Conservation (phyloP, 1,140 invertebrate species). For the Drosophila athabasca region DNA sequence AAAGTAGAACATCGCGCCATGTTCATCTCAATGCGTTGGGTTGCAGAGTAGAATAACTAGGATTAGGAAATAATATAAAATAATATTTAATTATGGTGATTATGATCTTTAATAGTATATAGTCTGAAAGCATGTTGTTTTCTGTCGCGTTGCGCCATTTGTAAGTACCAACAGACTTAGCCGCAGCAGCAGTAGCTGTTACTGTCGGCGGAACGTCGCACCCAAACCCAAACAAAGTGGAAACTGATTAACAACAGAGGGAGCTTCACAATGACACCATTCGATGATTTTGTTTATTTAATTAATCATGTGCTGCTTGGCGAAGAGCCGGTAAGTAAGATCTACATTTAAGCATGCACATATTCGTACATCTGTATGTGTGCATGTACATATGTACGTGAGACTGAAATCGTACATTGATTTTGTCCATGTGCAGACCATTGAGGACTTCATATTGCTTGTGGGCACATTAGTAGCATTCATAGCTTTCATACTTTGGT, state of each 20-base stretch:
- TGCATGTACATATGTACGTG: neutral
- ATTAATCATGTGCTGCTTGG: slow-evolving; percentile 86
- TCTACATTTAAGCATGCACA: slow-evolving; percentile 1
- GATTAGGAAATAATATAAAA: too few relatives aligned
- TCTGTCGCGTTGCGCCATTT: slow-evolving; percentile 9
- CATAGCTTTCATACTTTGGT: slow-evolving; percentile 87
- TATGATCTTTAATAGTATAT: too few relatives aligned
- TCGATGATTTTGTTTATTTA: slow-evolving; percentile 86
- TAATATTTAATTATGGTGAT: too few relatives aligned
- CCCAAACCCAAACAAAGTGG: slow-evolving; percentile 17
- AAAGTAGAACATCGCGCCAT: too few relatives aligned
- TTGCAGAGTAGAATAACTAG: too few relatives aligned
- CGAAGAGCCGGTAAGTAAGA: slow-evolving; percentile 85
- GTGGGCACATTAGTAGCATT: slow-evolving; percentile 87
- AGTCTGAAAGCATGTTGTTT: slow-evolving; percentile 16
- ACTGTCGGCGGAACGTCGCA: slow-evolving; percentile 2
- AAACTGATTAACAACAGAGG: slow-evolving; percentile 24
- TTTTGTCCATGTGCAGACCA: slow-evolving; percentile 83
- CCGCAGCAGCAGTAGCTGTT: slow-evolving; percentile 3
- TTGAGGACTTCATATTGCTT: slow-evolving; percentile 87
- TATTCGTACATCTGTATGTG: neutral
- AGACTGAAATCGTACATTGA: slow-evolving; percentile 6
- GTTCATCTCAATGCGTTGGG: too few relatives aligned
- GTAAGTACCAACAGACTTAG: slow-evolving; percentile 10
- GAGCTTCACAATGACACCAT: slow-evolving; percentile 84